Evolutionary conservation across 2,797 vertebrate genomes (phyloP).

Genomic region (Brotula barbata): DNA sequence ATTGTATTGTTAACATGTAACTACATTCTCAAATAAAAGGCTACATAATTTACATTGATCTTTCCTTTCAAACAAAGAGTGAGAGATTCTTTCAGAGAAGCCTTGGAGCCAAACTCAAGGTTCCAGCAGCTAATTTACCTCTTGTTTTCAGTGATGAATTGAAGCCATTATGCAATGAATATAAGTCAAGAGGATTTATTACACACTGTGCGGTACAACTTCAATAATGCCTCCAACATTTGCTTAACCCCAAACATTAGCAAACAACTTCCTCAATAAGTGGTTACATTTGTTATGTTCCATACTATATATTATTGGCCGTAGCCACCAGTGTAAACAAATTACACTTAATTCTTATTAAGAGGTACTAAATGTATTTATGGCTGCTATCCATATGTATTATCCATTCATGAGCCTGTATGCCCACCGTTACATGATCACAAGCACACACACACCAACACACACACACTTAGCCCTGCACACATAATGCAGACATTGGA

Average conservation of each 20-base stretch:
- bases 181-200: constrained; percentile 73
- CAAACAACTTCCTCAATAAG: constrained; percentile 43
- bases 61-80: constrained; percentile 50
- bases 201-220: constrained; percentile 50
- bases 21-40: constrained; percentile 8
- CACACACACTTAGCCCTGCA: background rate
- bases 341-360: constrained; percentile 22
- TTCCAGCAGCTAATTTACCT: constrained; percentile 68
- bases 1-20: constrained; percentile 27
- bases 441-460: constrained; percentile 5
- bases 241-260: constrained; percentile 48
- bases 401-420: constrained; percentile 6
- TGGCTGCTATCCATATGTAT: constrained; percentile 1
- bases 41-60: constrained; percentile 23
- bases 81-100: constrained; percentile 50
- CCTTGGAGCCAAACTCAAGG: constrained; percentile 50
- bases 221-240: constrained; percentile 58
- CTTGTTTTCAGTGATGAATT: constrained; percentile 72
- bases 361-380: constrained; percentile 13
- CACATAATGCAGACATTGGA: background rate
- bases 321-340: constrained; percentile 16
- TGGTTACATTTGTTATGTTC: constrained; percentile 28
- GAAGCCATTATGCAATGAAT: constrained; percentile 71
- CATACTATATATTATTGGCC: constrained; percentile 7
- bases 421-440: constrained; percentile 1